Evolutionary conservation across 2,888 invertebrate genomes (phyloP).

Genomic region (Luperina nickerlii): DNA sequence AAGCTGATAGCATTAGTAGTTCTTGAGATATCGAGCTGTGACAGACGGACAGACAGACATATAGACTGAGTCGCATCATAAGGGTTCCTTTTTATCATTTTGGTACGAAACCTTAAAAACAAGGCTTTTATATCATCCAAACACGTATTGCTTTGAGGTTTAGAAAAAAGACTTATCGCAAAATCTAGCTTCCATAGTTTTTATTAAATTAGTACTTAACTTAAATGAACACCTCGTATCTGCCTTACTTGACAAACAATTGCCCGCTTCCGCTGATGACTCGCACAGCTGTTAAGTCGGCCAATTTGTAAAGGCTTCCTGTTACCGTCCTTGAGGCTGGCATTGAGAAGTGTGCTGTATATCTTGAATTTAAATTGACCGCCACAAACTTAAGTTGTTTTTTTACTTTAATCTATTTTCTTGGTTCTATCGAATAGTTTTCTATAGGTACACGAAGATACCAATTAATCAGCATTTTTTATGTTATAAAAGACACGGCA

Average conservation of each 20-base stretch:
- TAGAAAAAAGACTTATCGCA: too few relatives aligned
- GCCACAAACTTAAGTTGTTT: slow-evolving; percentile 33
- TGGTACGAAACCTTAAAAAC: not conserved
- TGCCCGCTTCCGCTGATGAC: slow-evolving; percentile 18
- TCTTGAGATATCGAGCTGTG: too few relatives aligned
- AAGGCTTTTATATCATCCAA: not conserved
- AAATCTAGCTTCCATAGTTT: not conserved
- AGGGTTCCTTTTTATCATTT: too few relatives aligned
- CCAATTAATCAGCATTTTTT: not conserved
- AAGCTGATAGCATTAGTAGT: too few relatives aligned
- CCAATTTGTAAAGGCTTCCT: slow-evolving; percentile 76
- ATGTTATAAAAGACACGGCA: not conserved
- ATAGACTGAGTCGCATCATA: too few relatives aligned
- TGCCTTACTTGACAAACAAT: not conserved
- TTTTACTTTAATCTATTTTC: slow-evolving; percentile 10
- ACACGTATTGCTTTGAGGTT: not conserved
- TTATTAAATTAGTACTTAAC: not conserved
- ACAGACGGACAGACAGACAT: too few relatives aligned
- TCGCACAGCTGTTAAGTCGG: slow-evolving; percentile 46
- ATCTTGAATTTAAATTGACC: slow-evolving; percentile 76
- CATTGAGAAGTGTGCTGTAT: slow-evolving; percentile 69
- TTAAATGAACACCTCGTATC: not conserved
- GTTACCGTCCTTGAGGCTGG: slow-evolving; percentile 71
- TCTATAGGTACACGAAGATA: not conserved
- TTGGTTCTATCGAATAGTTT: not conserved